A percentile compares a stretch with the other conserved stretches of the same genome.
These are phyloP conservation scores for Dioctria rufipes DNA, from an alignment of 2,888 invertebrate genomes.

Conservation along the genomic window DNA sequence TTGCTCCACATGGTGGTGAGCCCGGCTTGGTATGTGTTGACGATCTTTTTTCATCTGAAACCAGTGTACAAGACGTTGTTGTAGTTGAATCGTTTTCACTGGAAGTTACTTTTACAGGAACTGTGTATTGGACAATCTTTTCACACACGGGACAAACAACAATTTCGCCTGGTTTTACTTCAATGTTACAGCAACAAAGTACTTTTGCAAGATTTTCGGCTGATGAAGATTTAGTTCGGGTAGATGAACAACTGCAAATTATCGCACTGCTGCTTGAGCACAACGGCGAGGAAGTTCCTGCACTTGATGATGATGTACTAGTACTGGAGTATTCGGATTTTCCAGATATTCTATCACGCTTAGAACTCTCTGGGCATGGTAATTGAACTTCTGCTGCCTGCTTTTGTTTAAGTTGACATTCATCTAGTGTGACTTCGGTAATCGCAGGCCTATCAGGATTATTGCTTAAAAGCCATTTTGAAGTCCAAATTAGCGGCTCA, in stretches of 20 bases:
- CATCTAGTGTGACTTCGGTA: background rate
- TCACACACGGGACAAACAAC: constrained; percentile 30
- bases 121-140: constrained; percentile 25
- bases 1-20: background rate
- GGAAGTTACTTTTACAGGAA: constrained; percentile 7
- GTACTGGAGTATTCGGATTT: background rate
- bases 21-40: background rate
- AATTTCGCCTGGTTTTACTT: constrained; percentile 23
- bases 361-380: background rate
- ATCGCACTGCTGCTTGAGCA: background rate
- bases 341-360: background rate
- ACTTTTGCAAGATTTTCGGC: background rate
- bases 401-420: background rate
- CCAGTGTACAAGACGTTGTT: background rate
- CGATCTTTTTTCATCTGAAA: background rate
- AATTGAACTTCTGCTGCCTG: background rate
- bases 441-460: constrained; percentile 26
- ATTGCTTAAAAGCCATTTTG: constrained; percentile 30
- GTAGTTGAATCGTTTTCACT: background rate
- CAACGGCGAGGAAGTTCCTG: background rate
- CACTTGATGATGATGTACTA: background rate
- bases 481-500: constrained; percentile 1
- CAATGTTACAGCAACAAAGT: constrained; percentile 30
- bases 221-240: background rate
- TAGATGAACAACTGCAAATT: background rate